These are phyloP conservation scores for Scaptomyza cyrtandrae DNA, from an alignment of 2,888 invertebrate genomes.

Conservation along the genomic window DNA sequence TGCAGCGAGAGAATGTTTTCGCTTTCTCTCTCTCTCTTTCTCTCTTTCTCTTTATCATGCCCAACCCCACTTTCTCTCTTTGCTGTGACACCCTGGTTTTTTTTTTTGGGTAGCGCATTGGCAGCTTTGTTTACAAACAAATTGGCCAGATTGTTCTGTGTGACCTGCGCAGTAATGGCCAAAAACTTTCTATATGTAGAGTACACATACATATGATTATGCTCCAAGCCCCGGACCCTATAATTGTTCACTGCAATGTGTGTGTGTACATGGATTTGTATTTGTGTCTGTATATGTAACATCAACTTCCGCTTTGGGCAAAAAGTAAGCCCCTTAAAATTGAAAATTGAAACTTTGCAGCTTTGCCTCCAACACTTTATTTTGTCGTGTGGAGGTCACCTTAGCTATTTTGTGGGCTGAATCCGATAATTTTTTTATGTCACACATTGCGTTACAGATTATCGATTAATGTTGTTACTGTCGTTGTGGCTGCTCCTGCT, in stretches of 20 bases:
- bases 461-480: slow-evolving; percentile 42
- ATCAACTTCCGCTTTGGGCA: slow-evolving; percentile 61
- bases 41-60: not conserved
- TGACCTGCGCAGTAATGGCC: slow-evolving; percentile 70
- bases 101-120: slow-evolving; percentile 29
- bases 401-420: slow-evolving; percentile 56
- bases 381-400: slow-evolving; percentile 58
- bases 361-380: slow-evolving; percentile 16
- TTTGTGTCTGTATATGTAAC: slow-evolving; percentile 20
- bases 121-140: slow-evolving; percentile 74
- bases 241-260: slow-evolving; percentile 60
- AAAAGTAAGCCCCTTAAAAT: slow-evolving; percentile 26
- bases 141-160: slow-evolving; percentile 53
- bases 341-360: slow-evolving; percentile 34
- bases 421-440: not conserved
- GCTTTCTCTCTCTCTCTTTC: not conserved
- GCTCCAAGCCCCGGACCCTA: not conserved
- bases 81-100: slow-evolving; percentile 26
- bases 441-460: slow-evolving; percentile 37
- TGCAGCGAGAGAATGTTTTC: slow-evolving; percentile 26
- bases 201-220: not conserved
- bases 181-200: slow-evolving; percentile 18
- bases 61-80: not conserved
- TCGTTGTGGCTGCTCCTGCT: not conserved
- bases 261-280: slow-evolving; percentile 3